phyloP scores from a whole-genome alignment of 2,888 invertebrate species.

The Brachyptera risi region DNA sequence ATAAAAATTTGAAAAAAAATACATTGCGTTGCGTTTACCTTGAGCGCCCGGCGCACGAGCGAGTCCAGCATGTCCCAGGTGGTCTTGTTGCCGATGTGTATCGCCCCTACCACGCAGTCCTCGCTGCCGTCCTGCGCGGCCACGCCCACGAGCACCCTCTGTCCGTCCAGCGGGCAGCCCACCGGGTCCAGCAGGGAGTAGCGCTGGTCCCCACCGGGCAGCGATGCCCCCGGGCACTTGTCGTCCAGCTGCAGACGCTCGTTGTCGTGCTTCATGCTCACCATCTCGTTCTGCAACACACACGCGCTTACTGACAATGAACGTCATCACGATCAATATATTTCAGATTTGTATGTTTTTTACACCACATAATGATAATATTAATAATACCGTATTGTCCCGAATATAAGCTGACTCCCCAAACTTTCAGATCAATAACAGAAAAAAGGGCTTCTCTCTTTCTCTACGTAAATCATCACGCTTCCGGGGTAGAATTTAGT shows the following conservation, averaged over 20 bases:
- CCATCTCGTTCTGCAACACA: conserved; percentile 90
- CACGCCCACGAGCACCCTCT: conserved; percentile 82
- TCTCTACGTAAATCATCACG: no score
- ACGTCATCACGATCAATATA: no score
- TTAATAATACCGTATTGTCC: no score
- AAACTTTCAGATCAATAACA: no score
- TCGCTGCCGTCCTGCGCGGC: conserved; percentile 77
- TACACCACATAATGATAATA: no score
- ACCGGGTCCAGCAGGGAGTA: not conserved
- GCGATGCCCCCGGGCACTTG: conserved; percentile 41
- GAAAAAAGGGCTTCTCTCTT: no score
- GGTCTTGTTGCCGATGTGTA: conserved; percentile 87
- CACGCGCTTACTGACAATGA: no score
- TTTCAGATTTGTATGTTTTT: no score
- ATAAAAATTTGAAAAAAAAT: no score
- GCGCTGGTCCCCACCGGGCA: not conserved
- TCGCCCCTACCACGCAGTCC: conserved; percentile 79
- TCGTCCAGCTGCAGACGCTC: conserved; percentile 83
- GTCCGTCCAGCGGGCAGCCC: conserved; percentile 66
- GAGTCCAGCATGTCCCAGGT: conserved; percentile 94
- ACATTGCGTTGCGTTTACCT: no score
- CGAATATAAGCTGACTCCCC: no score
- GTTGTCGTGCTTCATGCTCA: conserved; percentile 94
- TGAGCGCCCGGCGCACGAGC: conserved; percentile 86
- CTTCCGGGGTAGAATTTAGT: no score